Percentiles rank a stretch among this genome's conserved stretches.
These are phyloP conservation scores for Drosophila guanche DNA, from an alignment of 1,140 invertebrate species.

Conservation along the genomic window DNA sequence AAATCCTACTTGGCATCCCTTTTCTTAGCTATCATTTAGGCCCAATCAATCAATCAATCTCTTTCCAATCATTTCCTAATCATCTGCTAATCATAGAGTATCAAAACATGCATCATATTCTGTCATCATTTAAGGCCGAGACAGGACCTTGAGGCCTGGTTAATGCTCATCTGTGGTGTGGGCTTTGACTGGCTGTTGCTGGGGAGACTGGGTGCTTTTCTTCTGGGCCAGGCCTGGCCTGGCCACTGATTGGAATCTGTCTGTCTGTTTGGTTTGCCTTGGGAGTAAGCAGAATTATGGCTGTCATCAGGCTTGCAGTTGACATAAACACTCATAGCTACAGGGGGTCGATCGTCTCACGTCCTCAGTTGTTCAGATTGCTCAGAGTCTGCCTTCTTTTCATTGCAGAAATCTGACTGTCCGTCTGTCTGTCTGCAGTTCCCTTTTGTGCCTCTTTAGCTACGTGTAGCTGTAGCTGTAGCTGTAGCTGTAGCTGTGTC, in stretches of 20 bases:
- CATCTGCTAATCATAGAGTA: neutral
- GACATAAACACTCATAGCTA: slow-evolving; percentile 76
- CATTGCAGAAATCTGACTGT: slow-evolving; percentile 18
- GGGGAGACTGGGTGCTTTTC: neutral
- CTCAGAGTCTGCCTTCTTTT: slow-evolving; percentile 28
- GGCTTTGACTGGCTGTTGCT: slow-evolving; percentile 1
- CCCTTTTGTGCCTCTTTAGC: neutral
- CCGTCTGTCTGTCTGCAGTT: neutral
- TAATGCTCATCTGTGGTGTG: slow-evolving; percentile 48
- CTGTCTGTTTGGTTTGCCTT: neutral
- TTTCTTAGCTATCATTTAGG: no score
- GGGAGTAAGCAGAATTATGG: slow-evolving; percentile 65
- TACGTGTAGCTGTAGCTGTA: neutral
- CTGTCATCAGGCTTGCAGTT: slow-evolving; percentile 76
- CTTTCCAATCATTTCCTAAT: no score
- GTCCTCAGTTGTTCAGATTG: slow-evolving; percentile 15
- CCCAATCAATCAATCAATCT: no score
- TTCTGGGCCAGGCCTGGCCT: slow-evolving; percentile 15
- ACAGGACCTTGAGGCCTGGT: slow-evolving; percentile 49
- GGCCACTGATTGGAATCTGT: slow-evolving; percentile 36
- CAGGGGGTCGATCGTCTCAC: slow-evolving; percentile 67
- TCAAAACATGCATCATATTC: neutral
- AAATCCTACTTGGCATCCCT: no score
- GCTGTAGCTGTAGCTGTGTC: neutral
- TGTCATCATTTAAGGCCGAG: slow-evolving; percentile 12